These are phyloP conservation scores for Metopolophium dirhodum DNA, from an alignment of 1,140 invertebrate species.

Conservation along the genomic window DNA sequence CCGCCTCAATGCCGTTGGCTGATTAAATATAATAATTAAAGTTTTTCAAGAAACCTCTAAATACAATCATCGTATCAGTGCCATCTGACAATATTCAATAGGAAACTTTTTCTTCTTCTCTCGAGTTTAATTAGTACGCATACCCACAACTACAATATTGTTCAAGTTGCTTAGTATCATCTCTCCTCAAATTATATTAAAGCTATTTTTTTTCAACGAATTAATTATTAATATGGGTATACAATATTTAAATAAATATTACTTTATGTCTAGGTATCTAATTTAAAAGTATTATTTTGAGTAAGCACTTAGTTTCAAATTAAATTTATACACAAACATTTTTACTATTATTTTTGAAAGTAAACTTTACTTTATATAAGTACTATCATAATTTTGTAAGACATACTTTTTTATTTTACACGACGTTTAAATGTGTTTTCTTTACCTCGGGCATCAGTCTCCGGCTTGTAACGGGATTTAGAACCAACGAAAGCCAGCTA, in stretches of 20 bases:
- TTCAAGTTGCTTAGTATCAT: neutral
- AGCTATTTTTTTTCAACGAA: neutral
- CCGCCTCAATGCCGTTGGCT: neutral
- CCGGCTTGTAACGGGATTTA: constrained; percentile 25
- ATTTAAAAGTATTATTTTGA: neutral
- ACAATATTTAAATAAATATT: neutral
- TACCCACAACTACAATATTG: neutral
- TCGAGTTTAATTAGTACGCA: neutral
- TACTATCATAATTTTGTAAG: neutral
- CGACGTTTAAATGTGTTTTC: neutral
- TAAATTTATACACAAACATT: neutral
- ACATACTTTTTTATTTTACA: neutral
- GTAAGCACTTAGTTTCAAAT: neutral
- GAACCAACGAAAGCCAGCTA: neutral
- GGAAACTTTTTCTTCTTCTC: neutral
- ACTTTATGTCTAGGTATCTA: neutral
- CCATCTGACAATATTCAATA: neutral
- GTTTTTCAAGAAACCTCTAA: neutral
- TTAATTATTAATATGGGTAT: neutral
- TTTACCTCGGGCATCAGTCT: constrained; percentile 47
- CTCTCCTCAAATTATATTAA: neutral
- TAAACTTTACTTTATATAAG: neutral
- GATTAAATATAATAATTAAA: neutral
- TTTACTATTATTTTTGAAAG: neutral
- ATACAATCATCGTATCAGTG: neutral